Conservation (phyloP, 2,888 invertebrate genomes). For the Latheticus oryzae region DNA sequence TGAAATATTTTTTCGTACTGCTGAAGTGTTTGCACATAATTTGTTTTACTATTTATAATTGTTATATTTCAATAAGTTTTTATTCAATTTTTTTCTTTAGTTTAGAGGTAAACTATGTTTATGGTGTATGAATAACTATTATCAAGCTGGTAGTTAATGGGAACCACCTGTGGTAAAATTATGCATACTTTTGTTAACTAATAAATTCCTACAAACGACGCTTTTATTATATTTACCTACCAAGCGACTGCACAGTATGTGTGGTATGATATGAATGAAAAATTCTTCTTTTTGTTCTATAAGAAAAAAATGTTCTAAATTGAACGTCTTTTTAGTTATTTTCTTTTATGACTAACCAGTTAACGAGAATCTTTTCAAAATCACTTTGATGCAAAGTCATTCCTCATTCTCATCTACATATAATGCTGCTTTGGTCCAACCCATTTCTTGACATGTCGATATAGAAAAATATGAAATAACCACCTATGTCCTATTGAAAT, state of each 20-base stretch:
- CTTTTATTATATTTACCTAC: constrained; percentile 7
- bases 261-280: constrained; percentile 21
- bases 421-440: constrained; percentile 45
- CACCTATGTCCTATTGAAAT: constrained; percentile 35
- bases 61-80: constrained; percentile 1
- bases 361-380: constrained; percentile 36
- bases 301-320: too few species aligned
- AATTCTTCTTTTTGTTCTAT: too few species aligned
- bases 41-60: too few species aligned
- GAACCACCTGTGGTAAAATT: constrained; percentile 9
- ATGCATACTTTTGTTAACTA: constrained; percentile 11
- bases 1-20: background rate
- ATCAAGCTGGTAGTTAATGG: constrained; percentile 1
- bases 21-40: background rate
- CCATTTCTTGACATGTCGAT: constrained; percentile 41
- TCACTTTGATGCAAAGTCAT: constrained; percentile 40
- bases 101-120: background rate
- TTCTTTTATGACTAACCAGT: constrained; percentile 15
- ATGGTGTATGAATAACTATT: background rate
- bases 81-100: background rate
- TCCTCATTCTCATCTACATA: constrained; percentile 47
- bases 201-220: constrained; percentile 7
- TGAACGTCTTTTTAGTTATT: constrained; percentile 5
- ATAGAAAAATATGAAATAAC: constrained; percentile 24
- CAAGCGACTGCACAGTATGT: constrained; percentile 6